Evolutionary conservation across 2,888 invertebrate species (phyloP).

Genomic region (Slavum lentiscoides): DNA sequence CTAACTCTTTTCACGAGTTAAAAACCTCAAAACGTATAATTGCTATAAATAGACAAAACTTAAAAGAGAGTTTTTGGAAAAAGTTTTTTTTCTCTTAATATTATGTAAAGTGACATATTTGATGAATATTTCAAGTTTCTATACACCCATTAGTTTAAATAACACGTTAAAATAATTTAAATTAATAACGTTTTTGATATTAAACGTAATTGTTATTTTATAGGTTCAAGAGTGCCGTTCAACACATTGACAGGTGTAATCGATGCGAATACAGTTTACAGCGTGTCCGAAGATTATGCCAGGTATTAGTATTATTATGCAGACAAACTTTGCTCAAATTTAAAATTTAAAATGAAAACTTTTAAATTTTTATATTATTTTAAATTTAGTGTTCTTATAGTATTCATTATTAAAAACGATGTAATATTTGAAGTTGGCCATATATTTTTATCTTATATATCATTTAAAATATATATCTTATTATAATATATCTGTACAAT

Average conservation of each 20-base stretch:
- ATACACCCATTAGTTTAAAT: too few relatives aligned
- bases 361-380: background rate
- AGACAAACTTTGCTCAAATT: background rate
- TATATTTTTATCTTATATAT: too few relatives aligned
- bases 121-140: too few relatives aligned
- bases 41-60: too few relatives aligned
- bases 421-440: too few relatives aligned
- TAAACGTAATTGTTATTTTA: slow-evolving; percentile 22
- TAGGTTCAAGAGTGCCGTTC: slow-evolving; percentile 81
- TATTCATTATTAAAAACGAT: background rate
- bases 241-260: slow-evolving; percentile 85
- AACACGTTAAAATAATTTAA: background rate
- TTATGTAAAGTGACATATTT: too few relatives aligned
- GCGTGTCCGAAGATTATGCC: slow-evolving; percentile 79
- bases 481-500: too few relatives aligned
- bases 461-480: too few relatives aligned
- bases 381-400: background rate
- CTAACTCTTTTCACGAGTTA: too few relatives aligned
- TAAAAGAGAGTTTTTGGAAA: too few relatives aligned
- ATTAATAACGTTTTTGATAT: background rate
- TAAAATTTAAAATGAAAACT: background rate
- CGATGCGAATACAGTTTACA: slow-evolving; percentile 89
- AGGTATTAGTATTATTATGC: slow-evolving; percentile 58
- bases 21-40: too few relatives aligned
- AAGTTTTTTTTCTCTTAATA: too few relatives aligned